Evolutionary conservation across 2,797 vertebrate genomes (phyloP), one percentile per base, ranked within the genome.

Genomic region (Neomorphus geoffroyi): DNA sequence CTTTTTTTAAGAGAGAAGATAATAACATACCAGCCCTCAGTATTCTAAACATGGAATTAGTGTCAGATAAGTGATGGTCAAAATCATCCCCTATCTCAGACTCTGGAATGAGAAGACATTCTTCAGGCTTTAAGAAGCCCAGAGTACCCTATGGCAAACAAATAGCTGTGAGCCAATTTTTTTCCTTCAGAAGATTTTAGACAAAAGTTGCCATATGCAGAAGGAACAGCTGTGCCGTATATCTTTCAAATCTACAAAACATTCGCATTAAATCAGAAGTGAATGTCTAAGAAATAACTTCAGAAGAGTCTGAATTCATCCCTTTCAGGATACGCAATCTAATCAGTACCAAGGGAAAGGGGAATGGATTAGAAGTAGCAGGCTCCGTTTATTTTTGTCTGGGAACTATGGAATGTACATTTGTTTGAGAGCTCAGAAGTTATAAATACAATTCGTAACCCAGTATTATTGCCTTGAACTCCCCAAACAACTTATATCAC

Each of bases 321-420:
- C 91, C 74, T 96, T 93, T 88, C 32, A 91, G 94, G 89, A 94
- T 70, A 61, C 39, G 80, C 95, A 96, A 94, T 97, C 96, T 97
- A 96, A 97, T 95, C 97, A 97, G 96, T 80, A 88, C 74, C 62
- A 70, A 17, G 80, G 70, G 80, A 92, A 95, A 95, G 92, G 75
- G 71, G 87, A 77, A 94, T 51, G 90, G 97, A 97, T 97, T 96
- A 96, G 94, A 91, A 97, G 94, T 92, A 95, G 94, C 46, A 96
- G 86, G 60, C 67, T 97, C 73, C 97, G 96, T 97, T 98, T 98
- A 97, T 97, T 98, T 98, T 98, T 97, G 97, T 98, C 97, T 97
- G 93, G 94, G 90, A 93, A 93, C 90, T 94, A 96, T 97, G 96
- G 96, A 97, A 97, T 97, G 91, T n/a, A 89, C 62, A 90, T 97